Base-by-base conservation (phyloP, 2,113 vertebrate genomes). In the Porphyrio hochstetteri region DNA sequence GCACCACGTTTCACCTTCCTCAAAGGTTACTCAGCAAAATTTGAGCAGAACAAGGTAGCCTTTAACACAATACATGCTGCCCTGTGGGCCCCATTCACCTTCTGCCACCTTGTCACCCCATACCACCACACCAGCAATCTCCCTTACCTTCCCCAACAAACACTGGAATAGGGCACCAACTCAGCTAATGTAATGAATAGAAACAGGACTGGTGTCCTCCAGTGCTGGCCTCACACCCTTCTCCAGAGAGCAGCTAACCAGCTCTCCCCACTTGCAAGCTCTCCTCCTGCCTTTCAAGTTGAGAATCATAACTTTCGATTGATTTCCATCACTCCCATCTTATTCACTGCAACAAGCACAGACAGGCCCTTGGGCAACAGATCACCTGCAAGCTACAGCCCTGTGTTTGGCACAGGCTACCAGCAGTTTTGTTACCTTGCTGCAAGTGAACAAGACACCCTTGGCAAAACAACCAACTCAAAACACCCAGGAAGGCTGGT, bases 31-130 rank as follows among this genome's bases (percentile, higher is more conserved):
- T 33, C 1, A 2, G 18, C 36, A 3, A 23, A 76, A 35, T 42
- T 31, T 12, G 46, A 81, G 55, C 5, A 27, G n/a, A 21, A 59
- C 42, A 33, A 53, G 25, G 28, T 28, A 31, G 31, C 35, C 74
- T 76, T n/a, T 16, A 59, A 36, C 42, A 50, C 0, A 0, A 38
- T 29, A 50, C 23, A 35, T 0, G 0, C 21, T 68, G 60, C 38
- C 25, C 29, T 24, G 38, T 16, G 4, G 25, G 59, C 56, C 75
- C 19, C 35, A 35, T 35, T 23, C 48, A 42, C 48, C 33, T 70
- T 16, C n/a, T 0, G 0, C 19, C 35, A 56, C 67, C 53, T 33
- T 33, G 17, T 61, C 40, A 44, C 33, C 42, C 5, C 21, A 13
- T 38, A 13, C 14, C 27, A 60, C 11, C 17, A 44, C 21, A 46